A percentile compares a stretch with the other conserved stretches of the same genome.
Evolutionary conservation across 1,140 invertebrate genomes (phyloP).

Genomic region (Scaptodrosophila lebanonensis): DNA sequence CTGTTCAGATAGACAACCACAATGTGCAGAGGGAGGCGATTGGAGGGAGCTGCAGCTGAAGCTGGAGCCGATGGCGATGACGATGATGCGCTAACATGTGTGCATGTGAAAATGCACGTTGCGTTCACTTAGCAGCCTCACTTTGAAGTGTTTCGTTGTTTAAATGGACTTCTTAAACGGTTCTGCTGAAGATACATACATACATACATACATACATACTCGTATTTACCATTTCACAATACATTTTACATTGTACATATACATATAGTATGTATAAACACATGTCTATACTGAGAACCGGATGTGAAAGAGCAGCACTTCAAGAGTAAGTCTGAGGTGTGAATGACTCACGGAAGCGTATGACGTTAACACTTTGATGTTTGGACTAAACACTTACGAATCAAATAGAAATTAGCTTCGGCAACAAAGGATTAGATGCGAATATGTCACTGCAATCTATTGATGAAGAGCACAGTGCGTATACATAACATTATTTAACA

Average conservation of each 20-base stretch:
- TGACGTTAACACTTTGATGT: too few relatives aligned
- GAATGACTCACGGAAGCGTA: constrained; percentile 1
- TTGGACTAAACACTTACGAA: too few relatives aligned
- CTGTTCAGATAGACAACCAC: constrained; percentile 44
- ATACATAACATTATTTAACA: too few relatives aligned
- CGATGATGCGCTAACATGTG: too few relatives aligned
- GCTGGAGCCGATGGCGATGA: constrained; percentile 3
- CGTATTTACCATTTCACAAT: too few relatives aligned
- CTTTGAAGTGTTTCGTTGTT: constrained; percentile 72
- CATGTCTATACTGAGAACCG: constrained; percentile 55
- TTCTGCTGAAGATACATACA: constrained; percentile 62
- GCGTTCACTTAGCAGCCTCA: constrained; percentile 27
- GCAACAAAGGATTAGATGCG: too few relatives aligned
- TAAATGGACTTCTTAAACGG: constrained; percentile 74
- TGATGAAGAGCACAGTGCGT: too few relatives aligned
- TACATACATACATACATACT: too few relatives aligned
- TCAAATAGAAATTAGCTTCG: too few relatives aligned
- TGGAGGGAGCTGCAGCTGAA: background rate
- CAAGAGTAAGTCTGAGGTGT: constrained; percentile 39
- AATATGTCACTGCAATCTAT: too few relatives aligned
- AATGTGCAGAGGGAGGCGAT: background rate
- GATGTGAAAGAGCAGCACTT: constrained; percentile 47
- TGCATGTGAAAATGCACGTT: constrained; percentile 9
- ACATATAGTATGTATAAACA: too few relatives aligned
- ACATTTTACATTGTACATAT: too few relatives aligned